These are phyloP conservation scores for Odontothrips loti DNA, from an alignment of 2,888 invertebrate genomes.

Conservation along the genomic window DNA sequence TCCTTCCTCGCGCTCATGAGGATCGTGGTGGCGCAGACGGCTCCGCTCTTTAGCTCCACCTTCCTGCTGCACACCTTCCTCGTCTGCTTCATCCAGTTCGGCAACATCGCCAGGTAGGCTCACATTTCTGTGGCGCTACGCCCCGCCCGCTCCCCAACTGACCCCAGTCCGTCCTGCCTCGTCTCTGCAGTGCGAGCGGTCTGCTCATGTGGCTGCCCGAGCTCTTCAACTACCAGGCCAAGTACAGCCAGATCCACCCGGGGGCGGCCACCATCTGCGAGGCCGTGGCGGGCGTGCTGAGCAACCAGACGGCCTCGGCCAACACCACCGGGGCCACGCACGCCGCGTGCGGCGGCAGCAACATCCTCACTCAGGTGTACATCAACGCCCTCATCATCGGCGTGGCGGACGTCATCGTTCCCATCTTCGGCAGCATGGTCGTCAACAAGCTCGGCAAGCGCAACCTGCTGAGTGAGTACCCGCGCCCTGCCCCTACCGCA, in stretches of 20 bases:
- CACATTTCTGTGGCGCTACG: too few species aligned
- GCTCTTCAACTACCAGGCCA: conserved; percentile 36
- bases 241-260: conserved; percentile 32
- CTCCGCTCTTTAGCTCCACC: conserved; percentile 35
- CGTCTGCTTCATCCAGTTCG: conserved; percentile 36
- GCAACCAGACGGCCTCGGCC: not conserved
- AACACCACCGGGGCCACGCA: not conserved
- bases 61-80: conserved; percentile 35
- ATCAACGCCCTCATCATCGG: conserved; percentile 42
- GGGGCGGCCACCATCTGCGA: conserved; percentile 34
- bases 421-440: conserved; percentile 44
- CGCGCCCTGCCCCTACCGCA: not conserved
- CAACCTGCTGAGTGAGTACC: conserved; percentile 50
- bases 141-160: too few species aligned
- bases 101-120: conserved; percentile 36
- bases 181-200: conserved; percentile 34
- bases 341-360: not conserved
- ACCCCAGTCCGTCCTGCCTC: not conserved
- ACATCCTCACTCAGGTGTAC: conserved; percentile 9
- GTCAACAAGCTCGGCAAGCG: conserved; percentile 57
- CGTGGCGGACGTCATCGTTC: conserved; percentile 42
- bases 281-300: not conserved
- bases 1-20: not conserved
- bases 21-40: conserved; percentile 36
- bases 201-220: conserved; percentile 37